These are phyloP conservation scores for Protosalanx chinensis DNA, from an alignment of 2,797 vertebrate species.

Conservation along the genomic window DNA sequence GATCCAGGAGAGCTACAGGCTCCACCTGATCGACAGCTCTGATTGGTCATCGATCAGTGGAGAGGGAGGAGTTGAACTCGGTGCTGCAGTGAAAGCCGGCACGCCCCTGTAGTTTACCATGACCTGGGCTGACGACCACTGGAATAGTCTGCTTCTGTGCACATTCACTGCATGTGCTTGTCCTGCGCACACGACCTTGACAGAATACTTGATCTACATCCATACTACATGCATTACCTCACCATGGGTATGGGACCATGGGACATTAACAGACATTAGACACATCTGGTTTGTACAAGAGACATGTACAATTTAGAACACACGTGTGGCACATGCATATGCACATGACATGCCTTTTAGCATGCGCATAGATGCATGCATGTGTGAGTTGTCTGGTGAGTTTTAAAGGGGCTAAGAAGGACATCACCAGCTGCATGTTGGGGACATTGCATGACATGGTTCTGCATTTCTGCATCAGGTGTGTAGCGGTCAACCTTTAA, in stretches of 20 bases:
- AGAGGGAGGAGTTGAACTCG: not conserved
- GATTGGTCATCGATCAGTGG: conserved; percentile 1
- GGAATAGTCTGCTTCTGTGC: conserved; percentile 26
- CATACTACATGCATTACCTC: not conserved
- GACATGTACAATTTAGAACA: not conserved
- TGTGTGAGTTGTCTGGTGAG: conserved; percentile 29
- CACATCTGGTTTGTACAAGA: not conserved
- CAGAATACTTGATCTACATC: not conserved
- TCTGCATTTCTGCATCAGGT: not conserved
- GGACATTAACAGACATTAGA: conserved; percentile 6
- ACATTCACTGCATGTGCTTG: conserved; percentile 65
- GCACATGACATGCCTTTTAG: conserved; percentile 51
- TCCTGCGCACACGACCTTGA: not conserved
- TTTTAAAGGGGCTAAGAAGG: not conserved
- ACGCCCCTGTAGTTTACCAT: conserved; percentile 60
- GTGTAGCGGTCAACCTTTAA: no score
- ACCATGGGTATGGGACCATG: no score
- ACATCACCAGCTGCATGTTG: conserved; percentile 50
- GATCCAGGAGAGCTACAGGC: conserved; percentile 66
- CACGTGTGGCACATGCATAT: conserved; percentile 44
- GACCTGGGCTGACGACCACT: conserved; percentile 61
- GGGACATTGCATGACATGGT: conserved; percentile 40
- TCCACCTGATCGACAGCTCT: conserved; percentile 10
- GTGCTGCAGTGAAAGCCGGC: not conserved
- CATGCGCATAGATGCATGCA: conserved; percentile 53